Base-by-base conservation (phyloP, 2,888 invertebrate species). In the Argyra leucocephala region DNA sequence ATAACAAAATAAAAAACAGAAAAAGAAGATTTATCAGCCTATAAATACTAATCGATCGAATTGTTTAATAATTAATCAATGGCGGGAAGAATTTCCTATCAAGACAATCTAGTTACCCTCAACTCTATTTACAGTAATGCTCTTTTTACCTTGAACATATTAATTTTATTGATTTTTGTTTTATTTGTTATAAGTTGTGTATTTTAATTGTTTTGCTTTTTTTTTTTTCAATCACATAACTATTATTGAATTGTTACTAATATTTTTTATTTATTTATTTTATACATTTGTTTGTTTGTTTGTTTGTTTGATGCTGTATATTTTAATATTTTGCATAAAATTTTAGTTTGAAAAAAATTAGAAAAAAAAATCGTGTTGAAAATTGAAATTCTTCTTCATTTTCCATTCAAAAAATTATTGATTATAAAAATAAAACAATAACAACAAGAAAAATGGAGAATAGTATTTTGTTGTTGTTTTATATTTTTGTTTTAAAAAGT, bases 1-100 rank as follows among this genome's bases (percentile, higher is more conserved):
- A 31, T 31, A 31, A 31, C 10, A 31, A 31, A 31, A 31, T 7
- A 15, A 37, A 37, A 37, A 37, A 37, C 15, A 48, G 18, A 48
- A 48, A 18, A 48, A 31, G 31, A 48, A 48, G 48, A 48, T 48
- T 48, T 48, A 48, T 48, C 48, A 48, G 48, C 48, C 48, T 48
- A 48, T 48, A n/a, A 48, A 48, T 18, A 48, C 48, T 48, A 48
- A 48, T 48, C 48, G 48, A 48, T 48, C 48, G 48, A 48, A 48
- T 48, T 48, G 48, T 48, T 48, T 48, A 48, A 48, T 48, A 48
- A 48, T 48, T 48, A 48, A 48, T 48, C 48, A 48, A 48, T 48
- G 48, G 18, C 18, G 18, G 18, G 18, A 48, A 48, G 48, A 48
- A 48, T 48, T 48, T 48, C 48, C 15, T 48, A 48, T 48, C 48